Base-by-base conservation (phyloP, 2,113 vertebrate genomes). In the Anser cygnoides region DNA sequence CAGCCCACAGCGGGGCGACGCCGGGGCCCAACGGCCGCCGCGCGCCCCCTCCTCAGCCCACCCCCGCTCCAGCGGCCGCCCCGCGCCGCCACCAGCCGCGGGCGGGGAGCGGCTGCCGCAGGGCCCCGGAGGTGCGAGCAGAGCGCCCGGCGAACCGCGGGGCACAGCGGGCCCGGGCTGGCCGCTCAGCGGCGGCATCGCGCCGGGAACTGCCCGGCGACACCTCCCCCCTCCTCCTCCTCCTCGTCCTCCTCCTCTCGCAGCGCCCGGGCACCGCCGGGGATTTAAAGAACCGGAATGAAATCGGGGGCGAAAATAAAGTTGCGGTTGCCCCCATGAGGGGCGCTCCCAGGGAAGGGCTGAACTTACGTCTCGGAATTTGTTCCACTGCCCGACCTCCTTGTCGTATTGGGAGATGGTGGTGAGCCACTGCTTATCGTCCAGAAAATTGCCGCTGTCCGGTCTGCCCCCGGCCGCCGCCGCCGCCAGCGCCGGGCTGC, bases 341-440 rank as follows among this genome's bases (percentile, higher is more conserved):
- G 46, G 20, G 46, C 10, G 46, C 46, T 49, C 46, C 46, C 46
- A 20, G 46, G 46, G 55, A 44, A 74, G 19, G 22, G 58, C 31
- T 11, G 11, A 81, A 99, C 99, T 99, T 98, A 99, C 99, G 97
- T 99, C 99, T 98, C 99, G 98, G 97, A 99, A 99, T 99, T 98
- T 98, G 97, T 99, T 99, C 99, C 99, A 99, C 97, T 99, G 99
- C 43, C 98, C 99, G 37, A 97, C 97, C 95, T 98, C 98, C 97
- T 98, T 97, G 97, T 98, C 98, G 35, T 98, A 98, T 89, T 98
- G 98, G 13, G 98, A 98, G 95, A 98, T 83, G 3, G 98, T 98
- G 17, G 98, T 98, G 87, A 99, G 98, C 99, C 99, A 99, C 98
- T 98, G 98, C 96, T 99, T 99, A 98, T 99, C 99, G 93, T 99